These are phyloP conservation scores for Pemphigus obesinymphae DNA, from an alignment of 1,140 invertebrate genomes.

Conservation along the genomic window DNA sequence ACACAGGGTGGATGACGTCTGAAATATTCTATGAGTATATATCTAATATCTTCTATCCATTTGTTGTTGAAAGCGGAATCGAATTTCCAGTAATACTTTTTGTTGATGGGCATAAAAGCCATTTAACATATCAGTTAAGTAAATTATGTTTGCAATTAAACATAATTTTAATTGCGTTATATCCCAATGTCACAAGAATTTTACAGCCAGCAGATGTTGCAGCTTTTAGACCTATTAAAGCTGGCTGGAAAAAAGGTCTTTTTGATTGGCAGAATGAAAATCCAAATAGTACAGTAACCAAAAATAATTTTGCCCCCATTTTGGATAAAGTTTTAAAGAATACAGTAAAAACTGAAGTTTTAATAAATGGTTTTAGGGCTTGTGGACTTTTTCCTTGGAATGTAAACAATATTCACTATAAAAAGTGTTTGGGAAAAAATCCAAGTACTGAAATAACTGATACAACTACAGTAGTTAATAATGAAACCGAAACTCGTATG, in stretches of 20 bases:
- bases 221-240: slow-evolving; percentile 50
- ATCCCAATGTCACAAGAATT: slow-evolving; percentile 52
- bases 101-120: no score
- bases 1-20: background rate
- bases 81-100: no score
- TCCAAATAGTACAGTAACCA: background rate
- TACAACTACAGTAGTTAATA: background rate
- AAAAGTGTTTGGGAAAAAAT: no score
- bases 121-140: background rate
- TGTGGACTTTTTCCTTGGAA: no score
- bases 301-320: background rate
- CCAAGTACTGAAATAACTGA: no score
- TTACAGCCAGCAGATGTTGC: slow-evolving; percentile 51
- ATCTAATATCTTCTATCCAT: no score
- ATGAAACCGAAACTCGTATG: no score
- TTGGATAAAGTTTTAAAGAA: no score
- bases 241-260: slow-evolving; percentile 48
- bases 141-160: background rate
- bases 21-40: background rate
- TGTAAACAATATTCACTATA: no score
- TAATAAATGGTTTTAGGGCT: no score
- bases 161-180: background rate
- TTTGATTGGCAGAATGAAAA: slow-evolving; percentile 42
- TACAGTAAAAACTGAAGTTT: no score
- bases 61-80: no score